Conservation (phyloP, 2,888 invertebrate genomes). For the Dicyrtoma fusca region DNA sequence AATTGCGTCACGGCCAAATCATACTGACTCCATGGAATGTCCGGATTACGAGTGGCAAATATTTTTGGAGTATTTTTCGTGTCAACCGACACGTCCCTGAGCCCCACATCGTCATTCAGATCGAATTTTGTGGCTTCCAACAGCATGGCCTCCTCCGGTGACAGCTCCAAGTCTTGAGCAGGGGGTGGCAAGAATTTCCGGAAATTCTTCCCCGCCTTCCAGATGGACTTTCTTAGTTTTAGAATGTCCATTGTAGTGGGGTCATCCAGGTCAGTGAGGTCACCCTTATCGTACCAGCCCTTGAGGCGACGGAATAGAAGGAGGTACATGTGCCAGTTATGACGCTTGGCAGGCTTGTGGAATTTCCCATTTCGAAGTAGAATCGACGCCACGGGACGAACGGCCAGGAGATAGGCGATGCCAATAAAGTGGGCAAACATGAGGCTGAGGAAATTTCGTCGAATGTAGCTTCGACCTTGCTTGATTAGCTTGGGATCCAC, state of each 20-base stretch:
- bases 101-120: background rate
- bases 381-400: constrained; percentile 52
- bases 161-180: constrained; percentile 48
- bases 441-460: constrained; percentile 51
- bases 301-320: constrained; percentile 26
- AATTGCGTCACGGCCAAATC: constrained; percentile 53
- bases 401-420: constrained; percentile 47
- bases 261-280: constrained; percentile 30
- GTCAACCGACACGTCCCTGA: constrained; percentile 14
- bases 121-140: constrained; percentile 44
- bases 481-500: constrained; percentile 44
- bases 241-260: constrained; percentile 39
- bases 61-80: constrained; percentile 50
- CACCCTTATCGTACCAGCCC: constrained; percentile 29
- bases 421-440: constrained; percentile 55
- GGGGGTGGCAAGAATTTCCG: constrained; percentile 52
- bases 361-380: constrained; percentile 48
- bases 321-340: constrained; percentile 35
- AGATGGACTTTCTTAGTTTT: constrained; percentile 39
- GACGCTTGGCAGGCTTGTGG: constrained; percentile 27
- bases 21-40: constrained; percentile 53
- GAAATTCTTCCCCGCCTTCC: constrained; percentile 51
- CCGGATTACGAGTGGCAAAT: constrained; percentile 48
- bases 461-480: constrained; percentile 49
- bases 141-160: constrained; percentile 41